Conservation (phyloP, 1,140 invertebrate species). For the Drosophila santomea region DNA sequence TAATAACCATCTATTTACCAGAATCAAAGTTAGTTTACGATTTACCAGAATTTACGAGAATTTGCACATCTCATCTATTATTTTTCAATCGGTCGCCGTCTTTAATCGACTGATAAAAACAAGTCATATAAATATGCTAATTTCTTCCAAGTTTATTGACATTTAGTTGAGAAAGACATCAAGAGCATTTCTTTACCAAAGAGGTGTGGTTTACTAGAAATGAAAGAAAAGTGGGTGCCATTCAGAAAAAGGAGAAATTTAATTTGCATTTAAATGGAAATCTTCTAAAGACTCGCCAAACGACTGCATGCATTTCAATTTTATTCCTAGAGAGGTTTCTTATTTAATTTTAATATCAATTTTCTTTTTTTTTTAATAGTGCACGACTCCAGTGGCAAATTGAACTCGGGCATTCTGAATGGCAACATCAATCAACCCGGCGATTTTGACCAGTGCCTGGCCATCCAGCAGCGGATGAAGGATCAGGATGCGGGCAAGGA, state of each 20-base stretch:
- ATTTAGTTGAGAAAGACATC: neutral
- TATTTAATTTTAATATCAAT: no score
- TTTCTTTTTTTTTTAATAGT: constrained; percentile 70
- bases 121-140: constrained; percentile 20
- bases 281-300: no score
- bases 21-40: neutral
- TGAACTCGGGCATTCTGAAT: constrained; percentile 87
- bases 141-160: constrained; percentile 9
- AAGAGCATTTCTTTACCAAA: neutral
- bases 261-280: neutral
- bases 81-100: neutral
- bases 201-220: neutral
- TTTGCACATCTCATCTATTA: neutral
- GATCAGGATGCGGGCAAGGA: constrained; percentile 27
- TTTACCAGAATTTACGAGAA: neutral
- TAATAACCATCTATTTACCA: neutral
- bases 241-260: neutral
- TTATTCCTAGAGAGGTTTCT: neutral
- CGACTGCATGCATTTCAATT: no score
- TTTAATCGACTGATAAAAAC: neutral
- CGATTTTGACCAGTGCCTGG: constrained; percentile 88
- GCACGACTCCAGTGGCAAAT: constrained; percentile 87
- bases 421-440: constrained; percentile 89
- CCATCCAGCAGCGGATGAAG: constrained; percentile 49
- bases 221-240: neutral